Conservation (phyloP, 2,797 vertebrate genomes). For the Crossoptilon crossoptilon region DNA sequence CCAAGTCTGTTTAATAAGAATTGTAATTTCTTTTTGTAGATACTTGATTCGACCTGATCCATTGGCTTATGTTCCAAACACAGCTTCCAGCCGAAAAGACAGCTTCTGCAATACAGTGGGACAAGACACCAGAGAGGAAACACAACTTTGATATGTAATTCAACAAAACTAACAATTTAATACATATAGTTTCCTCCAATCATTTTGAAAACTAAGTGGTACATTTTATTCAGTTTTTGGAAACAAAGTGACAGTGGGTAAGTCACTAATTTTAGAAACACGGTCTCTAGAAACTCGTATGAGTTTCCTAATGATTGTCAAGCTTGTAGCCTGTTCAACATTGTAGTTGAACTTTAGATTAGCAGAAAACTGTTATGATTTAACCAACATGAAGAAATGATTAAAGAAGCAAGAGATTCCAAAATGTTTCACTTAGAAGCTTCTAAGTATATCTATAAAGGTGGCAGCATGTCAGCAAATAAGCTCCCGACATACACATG, state of each 20-base stretch:
- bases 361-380: background rate
- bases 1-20: background rate
- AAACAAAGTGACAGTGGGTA: conserved; percentile 31
- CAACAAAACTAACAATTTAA: conserved; percentile 43
- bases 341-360: conserved; percentile 1
- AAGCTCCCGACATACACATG: background rate
- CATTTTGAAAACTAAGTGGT: conserved; percentile 33
- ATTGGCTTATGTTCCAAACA: conserved; percentile 81
- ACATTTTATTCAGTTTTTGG: conserved; percentile 44
- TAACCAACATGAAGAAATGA: background rate
- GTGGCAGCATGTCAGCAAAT: background rate
- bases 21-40: conserved; percentile 69
- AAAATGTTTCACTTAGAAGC: conserved; percentile 18
- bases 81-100: conserved; percentile 77
- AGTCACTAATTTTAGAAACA: conserved; percentile 32
- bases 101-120: conserved; percentile 79
- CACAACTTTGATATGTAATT: conserved; percentile 80
- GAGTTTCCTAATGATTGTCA: background rate
- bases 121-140: conserved; percentile 82
- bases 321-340: background rate
- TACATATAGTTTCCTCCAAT: conserved; percentile 53
- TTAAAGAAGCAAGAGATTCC: background rate
- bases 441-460: conserved; percentile 25
- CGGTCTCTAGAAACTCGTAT: conserved; percentile 34
- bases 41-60: conserved; percentile 88